These are phyloP conservation scores for Thecophora atra DNA, from an alignment of 2,888 invertebrate genomes.

Conservation along the genomic window DNA sequence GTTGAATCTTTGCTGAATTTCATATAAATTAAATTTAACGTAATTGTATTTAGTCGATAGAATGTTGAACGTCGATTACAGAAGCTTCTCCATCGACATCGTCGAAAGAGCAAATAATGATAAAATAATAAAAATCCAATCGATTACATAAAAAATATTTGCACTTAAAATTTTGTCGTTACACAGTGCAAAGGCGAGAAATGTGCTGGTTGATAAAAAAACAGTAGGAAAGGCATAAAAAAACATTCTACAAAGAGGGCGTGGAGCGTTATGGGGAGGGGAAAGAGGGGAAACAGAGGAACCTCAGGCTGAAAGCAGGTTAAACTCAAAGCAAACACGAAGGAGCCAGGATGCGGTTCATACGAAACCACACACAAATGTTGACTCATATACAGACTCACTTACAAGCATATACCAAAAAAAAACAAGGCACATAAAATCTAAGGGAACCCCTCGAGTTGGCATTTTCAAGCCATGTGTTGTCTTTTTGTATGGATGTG, in stretches of 20 bases:
- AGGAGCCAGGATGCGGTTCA: not conserved
- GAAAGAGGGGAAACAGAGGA: conserved; percentile 8
- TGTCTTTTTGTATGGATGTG: not conserved
- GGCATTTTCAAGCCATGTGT: not conserved
- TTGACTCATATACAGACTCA: not conserved
- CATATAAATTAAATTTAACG: too few species aligned
- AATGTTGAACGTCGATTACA: not conserved
- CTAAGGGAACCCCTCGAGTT: not conserved
- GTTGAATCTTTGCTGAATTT: not conserved
- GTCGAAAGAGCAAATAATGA: not conserved
- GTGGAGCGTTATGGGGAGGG: not conserved
- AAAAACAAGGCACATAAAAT: not conserved
- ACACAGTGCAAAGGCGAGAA: not conserved
- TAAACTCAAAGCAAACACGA: conserved; percentile 6
- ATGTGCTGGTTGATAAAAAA: not conserved
- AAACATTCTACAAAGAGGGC: conserved; percentile 11
- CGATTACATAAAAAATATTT: conserved; percentile 26
- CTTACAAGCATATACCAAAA: conserved; percentile 39
- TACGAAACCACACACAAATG: not conserved
- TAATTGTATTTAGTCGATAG: not conserved
- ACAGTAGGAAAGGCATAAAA: not conserved
- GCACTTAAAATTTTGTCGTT: conserved; percentile 1
- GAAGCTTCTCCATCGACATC: not conserved
- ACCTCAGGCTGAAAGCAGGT: conserved; percentile 8
- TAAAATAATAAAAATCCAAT: not conserved